Base-by-base conservation (phyloP, 2,888 invertebrate species). In the Drosophila prostipennis region DNA sequence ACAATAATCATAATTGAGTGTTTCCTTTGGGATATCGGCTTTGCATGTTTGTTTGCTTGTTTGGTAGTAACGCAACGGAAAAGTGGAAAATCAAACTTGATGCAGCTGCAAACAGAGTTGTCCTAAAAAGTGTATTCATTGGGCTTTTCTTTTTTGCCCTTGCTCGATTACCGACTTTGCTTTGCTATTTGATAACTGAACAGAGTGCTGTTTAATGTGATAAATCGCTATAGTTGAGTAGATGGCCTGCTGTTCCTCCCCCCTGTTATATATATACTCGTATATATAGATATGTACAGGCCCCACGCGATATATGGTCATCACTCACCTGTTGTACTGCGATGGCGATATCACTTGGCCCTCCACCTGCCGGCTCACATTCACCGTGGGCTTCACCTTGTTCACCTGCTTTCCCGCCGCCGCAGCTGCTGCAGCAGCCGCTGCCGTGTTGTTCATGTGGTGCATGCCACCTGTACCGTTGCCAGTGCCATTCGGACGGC, bases 351-450 rank as follows among this genome's bases (percentile, higher is more conserved):
- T 94, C 92, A 95, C 94, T 92, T 95, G 95, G 19, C 91, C 91
- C 86, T 97, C 96, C 40, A 95, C 94, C 55, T 95, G 94, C 91
- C 96, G 94, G 91, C 95, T 96, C 65, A 96, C 96, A 90, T 96
- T 96, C 70, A 96, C 96, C 89, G 96, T 97, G 48, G 97, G 97
- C 91, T 97, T 97, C 87, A 97, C 96, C 92, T 97, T 97, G 93
- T 96, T 97, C 91, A 97, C 96, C 92, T 97, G 96, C 90, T 97
- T 95, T 79, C 85, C 81, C 19, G 84, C 87, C 14, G 83, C 80
- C 6, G 74, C 83, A n/a, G 89, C 82, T 19, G 96, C 82, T 2
- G 87, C 84, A 5, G 80, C 81, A 11, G 83, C 83, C 16, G 81
- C 84, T 19, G 96, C 95, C 13, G 87, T 96, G 8, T 95, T 95